Evolutionary conservation across 92 coral and sea anemone genomes (phyloP).

Genomic region (Meandrina meandrites): DNA sequence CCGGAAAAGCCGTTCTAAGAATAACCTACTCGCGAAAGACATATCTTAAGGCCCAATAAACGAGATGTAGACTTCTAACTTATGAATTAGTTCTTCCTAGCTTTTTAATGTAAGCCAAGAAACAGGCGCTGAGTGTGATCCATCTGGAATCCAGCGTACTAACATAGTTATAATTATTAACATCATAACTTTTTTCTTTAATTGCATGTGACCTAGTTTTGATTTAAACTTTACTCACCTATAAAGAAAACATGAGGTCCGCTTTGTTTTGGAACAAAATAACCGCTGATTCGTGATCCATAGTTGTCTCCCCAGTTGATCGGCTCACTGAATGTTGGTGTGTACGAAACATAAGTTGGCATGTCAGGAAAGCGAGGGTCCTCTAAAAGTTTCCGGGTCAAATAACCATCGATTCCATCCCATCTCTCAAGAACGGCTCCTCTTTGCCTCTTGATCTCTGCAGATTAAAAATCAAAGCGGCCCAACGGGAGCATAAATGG

Average conservation of each 20-base stretch:
- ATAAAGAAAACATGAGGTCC: slow-evolving; percentile 76
- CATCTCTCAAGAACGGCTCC: slow-evolving; percentile 87
- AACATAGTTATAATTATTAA: too few species aligned
- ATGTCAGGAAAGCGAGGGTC: slow-evolving; percentile 81
- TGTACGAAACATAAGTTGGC: slow-evolving; percentile 60
- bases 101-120: too few species aligned
- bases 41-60: too few species aligned
- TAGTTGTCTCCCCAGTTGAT: slow-evolving; percentile 83
- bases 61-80: too few species aligned
- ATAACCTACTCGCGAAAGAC: too few species aligned
- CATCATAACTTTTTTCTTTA: too few species aligned
- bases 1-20: too few species aligned
- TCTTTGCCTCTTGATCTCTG: slow-evolving; percentile 51
- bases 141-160: too few species aligned
- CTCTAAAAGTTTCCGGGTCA: slow-evolving; percentile 53
- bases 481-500: background rate
- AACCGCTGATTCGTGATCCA: slow-evolving; percentile 85
- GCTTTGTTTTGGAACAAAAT: slow-evolving; percentile 74
- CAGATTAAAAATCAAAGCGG: background rate
- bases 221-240: slow-evolving; percentile 52
- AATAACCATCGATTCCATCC: slow-evolving; percentile 88
- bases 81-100: too few species aligned
- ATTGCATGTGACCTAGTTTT: too few species aligned
- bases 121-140: too few species aligned
- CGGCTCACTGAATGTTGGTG: slow-evolving; percentile 74